Conservation (phyloP, 1,140 invertebrate genomes). For the Sitophilus oryzae region DNA sequence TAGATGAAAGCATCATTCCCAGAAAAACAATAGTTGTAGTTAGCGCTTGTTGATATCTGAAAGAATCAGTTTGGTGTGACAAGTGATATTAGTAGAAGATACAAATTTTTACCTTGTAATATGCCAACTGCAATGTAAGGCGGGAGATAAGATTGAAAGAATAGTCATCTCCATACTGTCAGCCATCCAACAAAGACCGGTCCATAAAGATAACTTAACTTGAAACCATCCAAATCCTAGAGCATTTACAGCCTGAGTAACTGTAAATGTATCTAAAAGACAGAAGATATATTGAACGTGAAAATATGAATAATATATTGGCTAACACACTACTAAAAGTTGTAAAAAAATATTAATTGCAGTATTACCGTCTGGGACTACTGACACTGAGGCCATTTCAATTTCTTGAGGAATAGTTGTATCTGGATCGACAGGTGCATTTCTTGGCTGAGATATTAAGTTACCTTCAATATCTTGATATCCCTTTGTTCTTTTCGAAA, state of each 20-base stretch:
- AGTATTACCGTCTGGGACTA: conserved; percentile 68
- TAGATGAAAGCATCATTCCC: conserved; percentile 95
- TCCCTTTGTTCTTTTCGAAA: conserved; percentile 37
- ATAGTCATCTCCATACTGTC: conserved; percentile 99
- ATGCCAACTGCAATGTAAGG: conserved; percentile 90
- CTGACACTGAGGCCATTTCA: conserved; percentile 74
- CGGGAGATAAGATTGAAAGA: conserved; percentile 85
- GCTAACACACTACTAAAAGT: background rate
- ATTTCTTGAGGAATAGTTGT: conserved; percentile 54
- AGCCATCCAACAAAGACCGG: conserved; percentile 91
- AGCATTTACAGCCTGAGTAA: conserved; percentile 91
- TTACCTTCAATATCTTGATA: conserved; percentile 43
- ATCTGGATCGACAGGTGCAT: conserved; percentile 35
- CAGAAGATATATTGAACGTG: conserved; percentile 3
- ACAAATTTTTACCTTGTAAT: conserved; percentile 59
- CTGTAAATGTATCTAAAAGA: conserved; percentile 82
- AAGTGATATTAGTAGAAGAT: conserved; percentile 28
- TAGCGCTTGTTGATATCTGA: conserved; percentile 62
- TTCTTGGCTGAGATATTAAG: conserved; percentile 13
- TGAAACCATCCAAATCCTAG: conserved; percentile 95
- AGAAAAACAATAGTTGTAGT: conserved; percentile 79
- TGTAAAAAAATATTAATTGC: background rate
- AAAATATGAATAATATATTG: conserved; percentile 6
- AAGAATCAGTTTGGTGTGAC: conserved; percentile 39
- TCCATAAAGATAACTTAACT: conserved; percentile 81